Conservation (phyloP, 92 coral and sea anemone species). For the Palythoa caribaeorum region DNA sequence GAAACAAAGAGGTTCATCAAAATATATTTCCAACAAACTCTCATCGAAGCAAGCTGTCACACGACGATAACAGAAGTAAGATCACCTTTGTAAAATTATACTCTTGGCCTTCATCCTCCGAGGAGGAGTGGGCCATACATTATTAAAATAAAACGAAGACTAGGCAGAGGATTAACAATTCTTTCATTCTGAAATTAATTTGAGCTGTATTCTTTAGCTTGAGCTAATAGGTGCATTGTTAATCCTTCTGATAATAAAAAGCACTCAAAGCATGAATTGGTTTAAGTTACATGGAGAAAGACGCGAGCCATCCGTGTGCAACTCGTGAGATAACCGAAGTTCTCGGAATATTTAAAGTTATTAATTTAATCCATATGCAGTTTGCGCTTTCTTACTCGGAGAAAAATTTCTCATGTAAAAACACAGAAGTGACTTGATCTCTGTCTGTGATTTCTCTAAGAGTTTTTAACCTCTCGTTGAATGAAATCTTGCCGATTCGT, state of each 20-base stretch:
- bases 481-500: conserved; percentile 30
- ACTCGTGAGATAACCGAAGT: conserved; percentile 17
- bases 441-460: not conserved
- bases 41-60: conserved; percentile 7
- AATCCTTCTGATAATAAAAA: not conserved
- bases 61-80: not conserved
- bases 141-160: not conserved
- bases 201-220: not conserved
- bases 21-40: conserved; percentile 3
- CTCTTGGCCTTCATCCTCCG: not conserved
- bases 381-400: not conserved
- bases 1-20: not conserved
- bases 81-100: too few species aligned
- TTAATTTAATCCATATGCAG: conserved; percentile 40
- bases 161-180: not conserved
- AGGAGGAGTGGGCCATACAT: not conserved
- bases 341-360: conserved; percentile 20
- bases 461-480: not conserved
- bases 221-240: not conserved
- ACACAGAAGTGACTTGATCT: not conserved
- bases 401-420: not conserved
- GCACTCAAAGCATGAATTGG: conserved; percentile 4
- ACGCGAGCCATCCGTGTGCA: conserved; percentile 4
- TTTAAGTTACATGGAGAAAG: conserved; percentile 19
- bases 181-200: not conserved